Base-by-base conservation (phyloP, 2,888 invertebrate species). In the Plusia festucae region DNA sequence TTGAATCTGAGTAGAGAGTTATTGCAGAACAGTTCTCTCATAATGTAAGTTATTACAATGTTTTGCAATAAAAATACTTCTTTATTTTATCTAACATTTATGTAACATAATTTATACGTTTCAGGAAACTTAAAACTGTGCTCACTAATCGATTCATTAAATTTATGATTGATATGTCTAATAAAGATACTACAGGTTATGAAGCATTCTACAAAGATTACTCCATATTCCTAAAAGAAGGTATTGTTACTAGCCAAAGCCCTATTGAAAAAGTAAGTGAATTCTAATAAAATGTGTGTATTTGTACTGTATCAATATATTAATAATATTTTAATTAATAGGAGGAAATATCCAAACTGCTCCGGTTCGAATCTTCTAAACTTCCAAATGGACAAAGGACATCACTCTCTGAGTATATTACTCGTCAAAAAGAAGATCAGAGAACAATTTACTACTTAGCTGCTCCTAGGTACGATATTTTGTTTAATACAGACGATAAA, bases 1-100 rank as follows among this genome's bases (percentile, higher is more conserved):
- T 94, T 99, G 63, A 99, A 99, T 96, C 96, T 99, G 70, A 99
- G 99, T 88, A 96, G 99, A 86, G 99, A 99, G 92, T 93, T 99
- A 68, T 95, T 99, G 56, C 99, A 99, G 93, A 99, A 99, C 85
- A 99, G 98, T 90, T 96, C 97, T 24, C 95, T 99, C 4, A 99
- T 99, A 78, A 96, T 96, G 97, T 97, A 93, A 93, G 95, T 91
- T 20, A n/a, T n/a, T n/a, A n/a, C n/a, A n/a, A n/a, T n/a, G n/a
- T n/a, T n/a, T n/a, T n/a, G n/a, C n/a, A n/a, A n/a, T n/a, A n/a
- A n/a, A n/a, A n/a, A n/a, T n/a, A n/a, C n/a, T n/a, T n/a, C n/a
- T n/a, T n/a, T n/a, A n/a, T n/a, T n/a, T n/a, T n/a, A n/a, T n/a
- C n/a, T n/a, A n/a, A n/a, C n/a, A n/a, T n/a, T n/a, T n/a, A n/a